Base-by-base conservation (phyloP, 2,113 vertebrate species). In the Nothoprocta pentlandii region DNA sequence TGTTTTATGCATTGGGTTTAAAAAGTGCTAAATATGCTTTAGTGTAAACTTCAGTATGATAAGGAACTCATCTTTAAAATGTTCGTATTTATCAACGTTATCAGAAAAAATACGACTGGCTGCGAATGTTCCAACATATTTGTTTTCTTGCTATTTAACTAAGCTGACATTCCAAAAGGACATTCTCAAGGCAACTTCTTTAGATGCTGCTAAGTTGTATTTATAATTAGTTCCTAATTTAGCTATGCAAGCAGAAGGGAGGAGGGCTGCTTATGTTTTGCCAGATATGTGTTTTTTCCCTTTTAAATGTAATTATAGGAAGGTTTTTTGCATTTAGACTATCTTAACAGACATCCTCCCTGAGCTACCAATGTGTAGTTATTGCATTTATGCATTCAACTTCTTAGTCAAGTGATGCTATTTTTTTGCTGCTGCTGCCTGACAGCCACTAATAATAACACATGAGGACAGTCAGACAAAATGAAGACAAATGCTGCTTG, bases 391-490 rank as follows among this genome's bases (percentile, higher is more conserved):
- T 98, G 97, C 97, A 98, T 98, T 98, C 97, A 97, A 97, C 97
- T 98, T 98, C 98, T 98, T 98, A 97, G 97, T 98, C 98, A 98
- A 98, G 98, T 98, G 97, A 98, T 97, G 97, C 98, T 98, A 98
- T 98, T 98, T 98, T 98, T 97, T 98, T 98, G 96, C 97, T 96
- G 94, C 98, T 97, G 96, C 96, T 96, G 97, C 97, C 98, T 98
- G 98, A 99, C 99, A 99, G 98, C 98, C 98, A 98, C 98, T 99
- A 99, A 99, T 99, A 99, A 99, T 99, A 99, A 99, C 98, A 98
- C 99, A 99, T 99, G 99, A 99, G 98, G 98, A 99, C 98, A 98
- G 98, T 99, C 98, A 98, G 98, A 98, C 98, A 98, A 99, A 99
- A 99, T 99, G 99, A 99, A 99, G 99, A 99, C 99, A 99, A 99